Conservation (phyloP, 2,113 vertebrate species). For the Chitala chitala region DNA sequence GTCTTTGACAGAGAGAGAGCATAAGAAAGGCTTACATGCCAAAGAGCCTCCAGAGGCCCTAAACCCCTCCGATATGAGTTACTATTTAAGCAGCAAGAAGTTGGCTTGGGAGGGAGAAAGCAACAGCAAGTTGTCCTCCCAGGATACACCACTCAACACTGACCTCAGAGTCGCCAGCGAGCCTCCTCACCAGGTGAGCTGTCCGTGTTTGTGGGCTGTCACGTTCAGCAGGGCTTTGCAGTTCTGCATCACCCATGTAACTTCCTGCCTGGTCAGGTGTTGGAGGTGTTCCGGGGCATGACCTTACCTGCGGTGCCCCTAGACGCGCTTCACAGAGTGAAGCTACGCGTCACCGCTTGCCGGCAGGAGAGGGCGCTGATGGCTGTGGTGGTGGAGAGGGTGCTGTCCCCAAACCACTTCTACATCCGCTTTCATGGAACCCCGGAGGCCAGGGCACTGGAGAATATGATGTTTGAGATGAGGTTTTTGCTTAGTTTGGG, state of each 20-base stretch:
- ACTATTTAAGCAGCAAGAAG: constrained; percentile 29
- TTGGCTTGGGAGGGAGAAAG: constrained; percentile 48
- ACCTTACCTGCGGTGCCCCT: constrained; percentile 57
- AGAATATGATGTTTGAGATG: constrained; percentile 88
- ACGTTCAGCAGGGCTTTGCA: too few relatives aligned
- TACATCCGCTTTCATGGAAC: constrained; percentile 68
- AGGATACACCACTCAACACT: neutral
- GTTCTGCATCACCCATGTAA: neutral
- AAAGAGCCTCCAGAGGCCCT: neutral
- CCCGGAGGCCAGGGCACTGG: constrained; percentile 62
- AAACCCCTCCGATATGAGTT: constrained; percentile 5
- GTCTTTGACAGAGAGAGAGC: constrained; percentile 19
- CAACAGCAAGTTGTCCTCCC: neutral
- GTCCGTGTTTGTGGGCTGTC: neutral
- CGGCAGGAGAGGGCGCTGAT: constrained; percentile 57
- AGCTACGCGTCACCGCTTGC: constrained; percentile 60
- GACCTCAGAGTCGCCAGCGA: constrained; percentile 25
- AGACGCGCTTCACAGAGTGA: constrained; percentile 69
- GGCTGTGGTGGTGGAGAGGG: constrained; percentile 69
- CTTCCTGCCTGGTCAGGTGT: constrained; percentile 39
- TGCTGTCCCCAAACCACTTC: constrained; percentile 77
- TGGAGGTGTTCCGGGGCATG: constrained; percentile 39
- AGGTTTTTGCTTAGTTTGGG: constrained; percentile 61
- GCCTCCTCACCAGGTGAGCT: constrained; percentile 37
- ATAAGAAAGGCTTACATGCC: neutral